Evolutionary conservation across 1,140 invertebrate species (phyloP).

Genomic region (Lycorma delicatula): DNA sequence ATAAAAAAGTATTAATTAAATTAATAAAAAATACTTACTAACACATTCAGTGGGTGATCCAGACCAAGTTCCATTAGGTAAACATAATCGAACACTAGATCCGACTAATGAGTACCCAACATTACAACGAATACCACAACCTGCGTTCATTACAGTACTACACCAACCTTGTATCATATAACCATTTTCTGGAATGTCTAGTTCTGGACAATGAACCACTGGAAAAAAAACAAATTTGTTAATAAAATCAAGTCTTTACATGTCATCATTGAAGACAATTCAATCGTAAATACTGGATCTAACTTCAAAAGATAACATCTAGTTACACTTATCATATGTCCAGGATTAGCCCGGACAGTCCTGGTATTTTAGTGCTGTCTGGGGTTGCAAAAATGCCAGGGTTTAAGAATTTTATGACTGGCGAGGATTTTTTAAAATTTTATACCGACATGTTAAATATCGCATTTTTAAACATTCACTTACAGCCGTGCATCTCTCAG

Average conservation of each 20-base stretch:
- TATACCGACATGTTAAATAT: too few species aligned
- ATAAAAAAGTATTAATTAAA: too few species aligned
- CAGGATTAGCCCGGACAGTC: too few species aligned
- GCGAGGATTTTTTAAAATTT: too few species aligned
- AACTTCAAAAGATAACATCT: too few species aligned
- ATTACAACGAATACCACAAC: conserved; percentile 57
- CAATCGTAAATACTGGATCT: too few species aligned
- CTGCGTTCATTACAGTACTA: conserved; percentile 56
- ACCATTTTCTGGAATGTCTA: conserved; percentile 51
- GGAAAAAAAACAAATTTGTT: conserved; percentile 24
- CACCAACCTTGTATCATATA: conserved; percentile 58
- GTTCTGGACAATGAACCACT: conserved; percentile 51
- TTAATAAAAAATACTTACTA: too few species aligned
- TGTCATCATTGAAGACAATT: neutral
- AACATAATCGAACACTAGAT: conserved; percentile 55
- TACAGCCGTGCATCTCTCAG: too few species aligned
- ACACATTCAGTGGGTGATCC: conserved; percentile 51
- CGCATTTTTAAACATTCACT: too few species aligned
- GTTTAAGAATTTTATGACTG: neutral
- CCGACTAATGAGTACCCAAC: conserved; percentile 55
- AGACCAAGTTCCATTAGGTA: conserved; percentile 55
- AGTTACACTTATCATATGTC: neutral
- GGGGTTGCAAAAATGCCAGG: neutral
- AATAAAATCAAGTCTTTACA: too few species aligned
- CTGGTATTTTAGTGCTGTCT: too few species aligned